phyloP scores from a whole-genome alignment of 2,113 vertebrate genomes.

The Notothenia rossii region DNA sequence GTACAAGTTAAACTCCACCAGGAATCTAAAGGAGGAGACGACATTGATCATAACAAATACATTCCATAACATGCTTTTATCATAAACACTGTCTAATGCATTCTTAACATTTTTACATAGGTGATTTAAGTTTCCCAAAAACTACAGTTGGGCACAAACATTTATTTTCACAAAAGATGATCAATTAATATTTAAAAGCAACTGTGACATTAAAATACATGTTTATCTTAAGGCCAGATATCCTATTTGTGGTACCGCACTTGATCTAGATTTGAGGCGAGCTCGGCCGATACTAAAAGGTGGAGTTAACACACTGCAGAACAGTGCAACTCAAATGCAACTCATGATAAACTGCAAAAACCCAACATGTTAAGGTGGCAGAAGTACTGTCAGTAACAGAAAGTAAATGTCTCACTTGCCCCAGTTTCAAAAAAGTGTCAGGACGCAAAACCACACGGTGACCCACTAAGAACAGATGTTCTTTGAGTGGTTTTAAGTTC shows the following conservation, averaged over 20 bases:
- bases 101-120: neutral
- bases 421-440: neutral
- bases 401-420: neutral
- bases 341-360: no score
- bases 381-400: neutral
- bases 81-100: neutral
- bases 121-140: neutral
- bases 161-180: neutral
- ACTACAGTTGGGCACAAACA: neutral
- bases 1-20: conserved; percentile 98
- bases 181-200: conserved; percentile 7
- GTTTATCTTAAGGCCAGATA: neutral
- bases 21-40: conserved; percentile 86
- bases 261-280: neutral
- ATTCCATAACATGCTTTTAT: conserved; percentile 6
- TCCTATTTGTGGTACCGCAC: neutral
- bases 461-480: no score
- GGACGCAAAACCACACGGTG: no score
- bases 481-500: neutral
- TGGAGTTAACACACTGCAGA: neutral
- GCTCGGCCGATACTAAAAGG: neutral
- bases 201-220: neutral
- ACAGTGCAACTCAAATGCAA: neutral
- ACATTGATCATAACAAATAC: conserved; percentile 22
- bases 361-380: no score